Conservation (phyloP, 2,113 vertebrate species). For the Carassius gibelio region DNA sequence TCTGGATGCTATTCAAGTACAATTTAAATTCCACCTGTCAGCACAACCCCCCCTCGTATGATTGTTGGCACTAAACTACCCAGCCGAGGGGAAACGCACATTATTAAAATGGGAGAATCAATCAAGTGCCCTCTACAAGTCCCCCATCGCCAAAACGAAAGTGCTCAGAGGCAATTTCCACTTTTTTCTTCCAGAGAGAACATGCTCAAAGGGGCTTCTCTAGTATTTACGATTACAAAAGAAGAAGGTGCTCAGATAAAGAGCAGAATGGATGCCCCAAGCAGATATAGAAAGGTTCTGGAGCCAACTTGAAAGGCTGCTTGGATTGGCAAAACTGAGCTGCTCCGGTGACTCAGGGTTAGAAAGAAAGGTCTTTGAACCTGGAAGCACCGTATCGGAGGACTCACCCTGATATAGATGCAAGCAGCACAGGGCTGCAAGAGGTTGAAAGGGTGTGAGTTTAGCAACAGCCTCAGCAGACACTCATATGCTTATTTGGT, state of each 20-base stretch:
- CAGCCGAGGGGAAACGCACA: conserved; percentile 62
- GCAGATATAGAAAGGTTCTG: conserved; percentile 25
- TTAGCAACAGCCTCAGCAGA: conserved; percentile 18
- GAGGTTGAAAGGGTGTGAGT: conserved; percentile 23
- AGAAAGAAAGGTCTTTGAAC: conserved; percentile 35
- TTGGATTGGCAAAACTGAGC: background rate
- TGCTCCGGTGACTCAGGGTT: background rate
- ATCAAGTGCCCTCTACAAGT: conserved; percentile 53
- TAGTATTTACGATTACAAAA: conserved; percentile 37
- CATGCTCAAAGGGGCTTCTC: conserved; percentile 16
- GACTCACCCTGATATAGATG: conserved; percentile 20
- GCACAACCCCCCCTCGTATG: conserved; percentile 52
- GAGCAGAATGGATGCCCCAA: conserved; percentile 28
- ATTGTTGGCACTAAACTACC: conserved; percentile 66
- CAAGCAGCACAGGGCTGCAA: conserved; percentile 8
- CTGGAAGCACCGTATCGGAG: background rate
- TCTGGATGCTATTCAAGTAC: conserved; percentile 72
- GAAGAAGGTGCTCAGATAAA: conserved; percentile 24
- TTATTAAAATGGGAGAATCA: conserved; percentile 70
- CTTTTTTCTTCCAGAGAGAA: conserved; percentile 37
- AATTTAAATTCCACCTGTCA: conserved; percentile 70
- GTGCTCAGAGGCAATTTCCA: conserved; percentile 19
- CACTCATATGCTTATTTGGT: conserved; percentile 38
- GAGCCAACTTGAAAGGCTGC: conserved; percentile 16
- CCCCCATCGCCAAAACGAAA: conserved; percentile 23